Evolutionary conservation across 53 echinoderm and acorn worm genomes (phyloP).

Genomic region (Echinometra lucunter): DNA sequence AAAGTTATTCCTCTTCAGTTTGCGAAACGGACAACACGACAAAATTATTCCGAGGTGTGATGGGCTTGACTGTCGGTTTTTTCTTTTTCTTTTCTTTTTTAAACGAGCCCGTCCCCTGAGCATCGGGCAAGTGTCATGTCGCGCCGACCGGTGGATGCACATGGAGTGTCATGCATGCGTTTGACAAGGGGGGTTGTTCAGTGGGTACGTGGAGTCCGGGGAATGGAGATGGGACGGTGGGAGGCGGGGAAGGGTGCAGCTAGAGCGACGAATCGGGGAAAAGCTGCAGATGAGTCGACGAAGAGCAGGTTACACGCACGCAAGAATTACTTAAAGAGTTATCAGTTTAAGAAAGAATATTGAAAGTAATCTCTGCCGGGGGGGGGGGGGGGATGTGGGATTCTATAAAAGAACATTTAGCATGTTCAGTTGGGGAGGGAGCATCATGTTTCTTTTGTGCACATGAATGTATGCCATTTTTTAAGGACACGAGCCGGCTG

Average conservation of each 20-base stretch:
- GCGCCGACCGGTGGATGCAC: slow-evolving; percentile 3
- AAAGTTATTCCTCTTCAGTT: not conserved
- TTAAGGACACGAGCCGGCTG: too few species aligned
- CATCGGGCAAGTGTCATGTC: not conserved
- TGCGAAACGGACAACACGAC: not conserved
- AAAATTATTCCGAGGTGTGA: not conserved
- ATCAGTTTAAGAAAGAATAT: too few species aligned
- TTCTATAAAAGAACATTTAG: too few species aligned
- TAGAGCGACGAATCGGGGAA: not conserved
- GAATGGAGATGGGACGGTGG: not conserved
- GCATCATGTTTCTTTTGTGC: too few species aligned
- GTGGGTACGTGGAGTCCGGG: not conserved
- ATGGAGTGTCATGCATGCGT: slow-evolving; percentile 25
- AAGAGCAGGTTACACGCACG: too few species aligned
- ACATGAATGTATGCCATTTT: too few species aligned
- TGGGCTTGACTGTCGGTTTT: not conserved
- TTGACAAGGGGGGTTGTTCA: slow-evolving; percentile 14
- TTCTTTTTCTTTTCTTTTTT: too few species aligned
- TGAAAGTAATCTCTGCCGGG: too few species aligned
- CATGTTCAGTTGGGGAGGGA: too few species aligned
- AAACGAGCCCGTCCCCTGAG: not conserved
- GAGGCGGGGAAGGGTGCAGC: not conserved
- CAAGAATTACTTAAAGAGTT: too few species aligned
- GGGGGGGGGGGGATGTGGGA: not conserved
- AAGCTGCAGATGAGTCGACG: too few species aligned